Percentiles rank a stretch among this genome's conserved stretches.
Conservation (phyloP, 2,113 vertebrate genomes). For the Mellivora capensis region DNA sequence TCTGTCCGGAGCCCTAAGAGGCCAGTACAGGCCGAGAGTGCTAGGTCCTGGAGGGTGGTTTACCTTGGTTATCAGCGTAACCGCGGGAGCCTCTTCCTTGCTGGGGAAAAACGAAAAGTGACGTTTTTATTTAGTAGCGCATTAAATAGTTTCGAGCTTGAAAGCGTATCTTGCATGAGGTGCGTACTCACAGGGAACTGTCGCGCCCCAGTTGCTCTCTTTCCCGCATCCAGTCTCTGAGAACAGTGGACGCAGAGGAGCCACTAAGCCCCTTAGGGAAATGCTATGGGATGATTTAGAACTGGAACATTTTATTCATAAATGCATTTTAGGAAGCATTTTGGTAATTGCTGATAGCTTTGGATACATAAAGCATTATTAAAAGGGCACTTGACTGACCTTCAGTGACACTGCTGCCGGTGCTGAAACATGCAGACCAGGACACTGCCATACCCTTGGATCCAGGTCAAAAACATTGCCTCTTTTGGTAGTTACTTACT, state of each 20-base stretch:
- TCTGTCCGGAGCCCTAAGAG: background rate
- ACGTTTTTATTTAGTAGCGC: background rate
- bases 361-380: background rate
- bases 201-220: background rate
- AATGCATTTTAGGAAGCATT: background rate
- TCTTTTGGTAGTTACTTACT: background rate
- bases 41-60: background rate
- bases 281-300: background rate
- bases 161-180: background rate
- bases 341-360: background rate
- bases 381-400: background rate
- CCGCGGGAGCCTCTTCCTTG: background rate
- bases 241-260: background rate
- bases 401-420: background rate
- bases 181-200: background rate
- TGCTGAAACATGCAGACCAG: background rate
- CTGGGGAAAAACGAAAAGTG: background rate
- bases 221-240: background rate
- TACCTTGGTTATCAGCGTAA: background rate
- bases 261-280: background rate
- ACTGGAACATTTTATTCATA: background rate
- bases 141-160: background rate
- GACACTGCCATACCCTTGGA: constrained; percentile 7
- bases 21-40: background rate
- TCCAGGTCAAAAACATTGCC: background rate